Evolutionary conservation across 2,888 invertebrate species (phyloP), one percentile per base, ranked within the genome.

Genomic region (Eumerus sabulonum): DNA sequence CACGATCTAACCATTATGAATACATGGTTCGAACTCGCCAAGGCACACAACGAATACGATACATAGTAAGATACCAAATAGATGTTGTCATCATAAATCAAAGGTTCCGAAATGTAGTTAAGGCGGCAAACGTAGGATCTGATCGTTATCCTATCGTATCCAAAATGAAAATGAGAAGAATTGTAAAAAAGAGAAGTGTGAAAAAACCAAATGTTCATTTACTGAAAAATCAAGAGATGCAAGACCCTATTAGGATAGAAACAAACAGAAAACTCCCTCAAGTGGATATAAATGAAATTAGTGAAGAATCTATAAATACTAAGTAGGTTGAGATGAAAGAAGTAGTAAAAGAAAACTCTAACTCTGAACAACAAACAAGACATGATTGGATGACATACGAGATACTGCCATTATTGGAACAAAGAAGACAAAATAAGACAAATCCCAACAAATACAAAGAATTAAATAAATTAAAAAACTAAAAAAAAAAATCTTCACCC

Each of bases 21-120:
- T 36, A 56, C 13, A 4, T 56, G 56, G 56, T 56, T 56, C 18
- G 36, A 40, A 1, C 38, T 56, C 42, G 1, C 17, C 42, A 16
- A 40, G 18, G 42, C 13, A 56, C 42, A 42, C 18, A 48, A 11
- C 40, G 17, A 9, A 2, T 17, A 36, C 13, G n/a, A n/a, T n/a
- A n/a, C n/a, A 9, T 40, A 9, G 17, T 56, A 9, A 56, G 56
- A 53, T 35, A 53, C 36, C 53, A 53, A 13, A 53, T 53, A 53
- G 36, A 53, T 13, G 19, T 27, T 36, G 35, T 53, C 7, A 16
- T 53, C 4, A 35, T 53, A 4, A 36, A 4, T 53, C 19, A 57
- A 42, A 42, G 57, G 44, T 57, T 57, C 44, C 16, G 18, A 57
- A 57, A 57, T 27, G 9, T 14, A 13, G 2, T 45, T 13, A 59